These are phyloP conservation scores for Chalcis sispes DNA, from an alignment of 2,888 invertebrate species.

Conservation along the genomic window DNA sequence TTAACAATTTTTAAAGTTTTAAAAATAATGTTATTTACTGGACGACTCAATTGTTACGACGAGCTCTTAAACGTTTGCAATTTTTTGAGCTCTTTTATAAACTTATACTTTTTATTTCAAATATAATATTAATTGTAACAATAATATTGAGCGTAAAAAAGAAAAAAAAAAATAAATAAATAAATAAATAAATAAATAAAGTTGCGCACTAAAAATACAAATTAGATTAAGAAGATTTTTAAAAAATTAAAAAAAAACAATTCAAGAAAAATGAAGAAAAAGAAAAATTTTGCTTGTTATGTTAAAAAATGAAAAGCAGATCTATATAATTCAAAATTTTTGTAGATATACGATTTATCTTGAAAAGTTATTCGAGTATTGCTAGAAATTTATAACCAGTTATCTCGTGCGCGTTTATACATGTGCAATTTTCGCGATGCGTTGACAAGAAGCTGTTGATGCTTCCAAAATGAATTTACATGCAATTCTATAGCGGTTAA, in stretches of 20 bases:
- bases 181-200: too few species aligned
- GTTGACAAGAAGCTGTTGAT: conserved; percentile 21
- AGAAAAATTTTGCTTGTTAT: conserved; percentile 14
- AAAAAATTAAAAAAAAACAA: too few species aligned
- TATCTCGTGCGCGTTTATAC: conserved; percentile 26
- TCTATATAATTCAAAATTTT: conserved; percentile 40
- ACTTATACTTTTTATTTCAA: neutral
- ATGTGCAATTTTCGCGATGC: neutral
- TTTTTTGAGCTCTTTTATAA: neutral
- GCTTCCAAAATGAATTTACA: conserved; percentile 32
- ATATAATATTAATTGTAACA: neutral
- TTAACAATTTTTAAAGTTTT: too few species aligned
- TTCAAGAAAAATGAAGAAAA: neutral
- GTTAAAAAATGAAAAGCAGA: conserved; percentile 12
- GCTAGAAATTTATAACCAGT: conserved; percentile 36
- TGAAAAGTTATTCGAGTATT: conserved; percentile 36
- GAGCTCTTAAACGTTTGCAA: neutral
- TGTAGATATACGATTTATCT: conserved; percentile 25
- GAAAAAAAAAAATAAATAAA: neutral
- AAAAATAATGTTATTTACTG: conserved; percentile 1
- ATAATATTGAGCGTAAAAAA: neutral
- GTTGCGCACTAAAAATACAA: neutral
- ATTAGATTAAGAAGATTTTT: neutral
- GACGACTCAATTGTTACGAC: conserved; percentile 16
- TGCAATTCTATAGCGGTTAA: neutral